Evolutionary conservation across 2,113 vertebrate species (phyloP).

Genomic region (Anguilla japonica): DNA sequence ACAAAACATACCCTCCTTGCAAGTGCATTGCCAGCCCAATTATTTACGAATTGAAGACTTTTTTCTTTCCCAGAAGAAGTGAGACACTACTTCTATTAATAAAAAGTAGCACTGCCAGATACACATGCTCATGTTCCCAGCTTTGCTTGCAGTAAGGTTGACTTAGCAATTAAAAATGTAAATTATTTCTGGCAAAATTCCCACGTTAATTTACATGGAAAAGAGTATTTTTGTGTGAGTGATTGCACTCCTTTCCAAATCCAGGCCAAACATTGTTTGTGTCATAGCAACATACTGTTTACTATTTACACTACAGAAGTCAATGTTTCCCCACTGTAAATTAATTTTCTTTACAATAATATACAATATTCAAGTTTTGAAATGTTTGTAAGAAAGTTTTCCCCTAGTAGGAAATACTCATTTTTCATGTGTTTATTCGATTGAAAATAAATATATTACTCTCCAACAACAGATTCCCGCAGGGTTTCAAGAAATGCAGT

Average conservation of each 20-base stretch:
- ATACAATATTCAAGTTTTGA: no score
- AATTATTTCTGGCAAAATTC: neutral
- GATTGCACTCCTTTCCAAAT: neutral
- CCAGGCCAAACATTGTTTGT: neutral
- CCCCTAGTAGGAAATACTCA: neutral
- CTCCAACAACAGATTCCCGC: neutral
- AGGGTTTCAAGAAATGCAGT: neutral
- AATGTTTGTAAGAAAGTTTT: neutral
- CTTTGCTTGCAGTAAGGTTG: neutral
- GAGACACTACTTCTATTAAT: slow-evolving; percentile 24
- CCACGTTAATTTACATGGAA: neutral
- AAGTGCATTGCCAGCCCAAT: slow-evolving; percentile 36
- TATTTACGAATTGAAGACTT: slow-evolving; percentile 52
- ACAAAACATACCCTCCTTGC: neutral
- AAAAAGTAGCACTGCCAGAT: slow-evolving; percentile 8
- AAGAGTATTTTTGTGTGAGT: neutral
- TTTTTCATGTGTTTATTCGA: neutral
- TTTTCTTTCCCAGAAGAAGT: slow-evolving; percentile 38
- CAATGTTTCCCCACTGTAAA: no score
- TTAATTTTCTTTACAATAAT: no score
- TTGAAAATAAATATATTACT: neutral
- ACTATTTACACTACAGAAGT: neutral
- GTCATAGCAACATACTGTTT: neutral
- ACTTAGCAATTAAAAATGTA: neutral
- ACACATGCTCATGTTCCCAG: slow-evolving; percentile 3